Conservation (phyloP, 2,888 invertebrate species). For the Meghimatium bilineatum region DNA sequence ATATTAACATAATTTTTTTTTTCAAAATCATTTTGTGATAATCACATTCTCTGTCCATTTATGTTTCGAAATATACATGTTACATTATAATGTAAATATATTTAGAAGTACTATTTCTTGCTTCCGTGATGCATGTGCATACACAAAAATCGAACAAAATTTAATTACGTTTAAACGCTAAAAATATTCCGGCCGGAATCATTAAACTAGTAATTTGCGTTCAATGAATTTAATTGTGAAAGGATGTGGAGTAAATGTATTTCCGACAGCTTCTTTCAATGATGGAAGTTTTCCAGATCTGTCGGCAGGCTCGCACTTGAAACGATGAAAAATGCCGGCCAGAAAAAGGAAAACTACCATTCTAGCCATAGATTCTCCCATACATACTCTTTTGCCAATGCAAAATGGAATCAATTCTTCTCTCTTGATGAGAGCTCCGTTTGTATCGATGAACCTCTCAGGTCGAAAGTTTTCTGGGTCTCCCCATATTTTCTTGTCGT, state of each 20-base stretch:
- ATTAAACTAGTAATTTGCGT: neutral
- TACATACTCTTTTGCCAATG: constrained; percentile 17
- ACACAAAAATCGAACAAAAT: too few species aligned
- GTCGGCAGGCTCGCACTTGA: constrained; percentile 17
- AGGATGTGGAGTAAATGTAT: neutral
- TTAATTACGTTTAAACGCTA: too few species aligned
- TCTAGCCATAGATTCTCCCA: constrained; percentile 15
- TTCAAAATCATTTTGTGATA: too few species aligned
- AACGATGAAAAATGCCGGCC: constrained; percentile 17
- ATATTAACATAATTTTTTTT: too few species aligned
- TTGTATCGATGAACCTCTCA: neutral
- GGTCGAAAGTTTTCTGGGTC: constrained; percentile 15
- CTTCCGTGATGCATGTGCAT: too few species aligned
- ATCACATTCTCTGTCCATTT: too few species aligned
- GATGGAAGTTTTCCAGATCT: neutral
- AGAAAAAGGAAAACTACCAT: constrained; percentile 25
- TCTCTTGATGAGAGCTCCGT: constrained; percentile 4
- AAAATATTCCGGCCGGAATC: too few species aligned
- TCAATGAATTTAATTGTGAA: constrained; percentile 12
- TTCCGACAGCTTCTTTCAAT: neutral
- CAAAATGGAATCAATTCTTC: constrained; percentile 29
- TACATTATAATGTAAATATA: too few species aligned
- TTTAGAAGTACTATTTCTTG: too few species aligned
- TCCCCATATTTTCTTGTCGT: constrained; percentile 10
- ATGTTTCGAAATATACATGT: too few species aligned